Base-by-base conservation (phyloP, 2,888 invertebrate species). In the Drosophila sordidula region DNA sequence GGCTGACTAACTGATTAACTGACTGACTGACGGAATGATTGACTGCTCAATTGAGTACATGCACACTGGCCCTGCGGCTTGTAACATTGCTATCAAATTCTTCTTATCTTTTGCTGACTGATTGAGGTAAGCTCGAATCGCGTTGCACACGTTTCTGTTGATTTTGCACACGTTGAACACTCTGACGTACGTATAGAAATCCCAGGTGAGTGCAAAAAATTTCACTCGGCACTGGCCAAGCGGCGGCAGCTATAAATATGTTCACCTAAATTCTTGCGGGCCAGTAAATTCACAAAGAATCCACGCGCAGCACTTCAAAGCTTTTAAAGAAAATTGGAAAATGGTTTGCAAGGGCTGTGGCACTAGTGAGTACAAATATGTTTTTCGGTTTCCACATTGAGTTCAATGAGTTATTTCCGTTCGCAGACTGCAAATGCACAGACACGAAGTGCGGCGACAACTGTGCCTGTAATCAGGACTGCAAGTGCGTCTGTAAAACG, bases 321-420 rank as follows among this genome's bases (percentile, higher is more conserved):
- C 6, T 39, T 29, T 32, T 16, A 39, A 51, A 38, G 4, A 16
- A 49, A 52, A 41, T 34, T 2, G 3, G 6, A 87, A 70, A 61
- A 87, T 87, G 87, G 78, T 68, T 67, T 89, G 87, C 89, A 89
- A 89, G 38, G 82, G 77, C 49, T 89, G 87, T 49, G 77, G 78
- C 34, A 47, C 63, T 34, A 84, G 89, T 87, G 55, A 87, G 89
- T 81, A 18, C 3, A 25, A 26, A 32, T 22, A 18, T 44, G 25
- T 6, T 50, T 47, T 51, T 42, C 26, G 0, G 6, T 12, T 16
- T 22, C 3, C n/a, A 26, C 16, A 32, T 51, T 38, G 16, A 12
- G n/a, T 32, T 9, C n/a, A 11, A 6, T 47, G 4, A 25, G 38
- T 18, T 4, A 25, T 34, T 38, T 45, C 8, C 3, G 11, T 47